Conservation (phyloP, 2,888 invertebrate species). For the Lepidocyrtinus sp. region DNA sequence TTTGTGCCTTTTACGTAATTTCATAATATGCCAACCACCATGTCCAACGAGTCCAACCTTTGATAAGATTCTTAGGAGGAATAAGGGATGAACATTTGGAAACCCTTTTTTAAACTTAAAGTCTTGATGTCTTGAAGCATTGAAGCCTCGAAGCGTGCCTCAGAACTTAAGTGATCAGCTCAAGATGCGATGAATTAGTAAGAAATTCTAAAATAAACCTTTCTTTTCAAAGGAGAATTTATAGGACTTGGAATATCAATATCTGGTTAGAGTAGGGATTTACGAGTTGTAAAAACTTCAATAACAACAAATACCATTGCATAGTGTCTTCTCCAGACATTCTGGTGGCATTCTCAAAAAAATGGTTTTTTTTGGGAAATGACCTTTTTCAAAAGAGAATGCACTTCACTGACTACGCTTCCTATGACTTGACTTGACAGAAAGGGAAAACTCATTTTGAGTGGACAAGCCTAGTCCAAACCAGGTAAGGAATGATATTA, state of each 20-base stretch:
- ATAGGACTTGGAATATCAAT: conserved; percentile 54
- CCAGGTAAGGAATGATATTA: too few species aligned
- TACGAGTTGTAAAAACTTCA: conserved; percentile 33
- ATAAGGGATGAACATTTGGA: conserved; percentile 46
- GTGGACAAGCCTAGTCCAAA: conserved; percentile 19
- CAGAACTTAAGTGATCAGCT: not conserved
- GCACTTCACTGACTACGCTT: conserved; percentile 20
- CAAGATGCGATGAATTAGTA: too few species aligned
- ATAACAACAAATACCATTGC: conserved; percentile 20
- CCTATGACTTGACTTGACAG: conserved; percentile 40
- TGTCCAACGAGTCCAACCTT: too few species aligned
- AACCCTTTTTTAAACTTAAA: conserved; percentile 55
- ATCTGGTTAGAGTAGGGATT: conserved; percentile 44
- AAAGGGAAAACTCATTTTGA: conserved; percentile 43
- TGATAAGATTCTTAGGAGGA: conserved; percentile 37
- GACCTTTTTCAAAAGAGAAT: not conserved
- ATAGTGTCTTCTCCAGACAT: conserved; percentile 50
- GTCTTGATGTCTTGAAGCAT: too few species aligned
- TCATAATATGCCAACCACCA: conserved; percentile 37
- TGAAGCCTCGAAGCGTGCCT: conserved; percentile 49
- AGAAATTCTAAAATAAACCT: too few species aligned
- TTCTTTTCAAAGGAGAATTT: conserved; percentile 29
- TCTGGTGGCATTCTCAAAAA: conserved; percentile 39
- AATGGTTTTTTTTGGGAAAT: not conserved
- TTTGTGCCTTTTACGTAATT: conserved; percentile 25